Base-by-base conservation (phyloP, 2,797 vertebrate species). In the Okamejei kenojei region DNA sequence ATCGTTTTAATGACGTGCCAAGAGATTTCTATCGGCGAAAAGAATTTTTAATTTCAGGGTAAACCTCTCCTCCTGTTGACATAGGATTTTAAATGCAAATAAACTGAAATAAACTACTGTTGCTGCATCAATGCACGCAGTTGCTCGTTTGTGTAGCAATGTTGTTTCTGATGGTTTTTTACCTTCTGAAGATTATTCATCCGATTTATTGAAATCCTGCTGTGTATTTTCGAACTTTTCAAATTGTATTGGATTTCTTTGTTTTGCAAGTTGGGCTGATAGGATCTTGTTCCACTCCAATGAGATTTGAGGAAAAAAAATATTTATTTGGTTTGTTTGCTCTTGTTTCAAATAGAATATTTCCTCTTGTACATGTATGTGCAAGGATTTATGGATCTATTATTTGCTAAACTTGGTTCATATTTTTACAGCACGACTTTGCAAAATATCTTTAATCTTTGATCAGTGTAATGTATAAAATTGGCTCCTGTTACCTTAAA, bases 11-110 rank as follows among this genome's bases (percentile, higher is more conserved):
- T 92, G 11, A 74, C 1, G 4, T 92, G 90, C 90, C 68, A 71
- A 91, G 88, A 91, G 32, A 91, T 92, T 92, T 76, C 74, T 92
- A 45, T 92, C 35, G 45, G 38, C n/a, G 10, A 45, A 74, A 73
- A 91, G 38, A 35, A 65, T 88, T 88, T 88, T 88, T 65, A 63
- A 88, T 88, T 88, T 88, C 61, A 35, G 9, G 61, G 61, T 3
- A 68, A 88, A 68, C n/a, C n/a, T 32, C 61, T 88, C 84, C 84
- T 86, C 6, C 82, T 88, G n/a, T 88, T 88, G 32, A 88, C 61
- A 35, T n/a, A 88, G 61, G 84, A 35, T 35, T 68, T 68, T 88
- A 63, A 68, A 88, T 68, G 61, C 2, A 63, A 88, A 88, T 1
- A 35, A 17, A 68, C 38, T 92, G 35, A 74, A 76, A 92, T 23